Evolutionary conservation across 2,113 vertebrate species (phyloP), one percentile per base, ranked within the genome.

Genomic region (Festucalex cinctus): DNA sequence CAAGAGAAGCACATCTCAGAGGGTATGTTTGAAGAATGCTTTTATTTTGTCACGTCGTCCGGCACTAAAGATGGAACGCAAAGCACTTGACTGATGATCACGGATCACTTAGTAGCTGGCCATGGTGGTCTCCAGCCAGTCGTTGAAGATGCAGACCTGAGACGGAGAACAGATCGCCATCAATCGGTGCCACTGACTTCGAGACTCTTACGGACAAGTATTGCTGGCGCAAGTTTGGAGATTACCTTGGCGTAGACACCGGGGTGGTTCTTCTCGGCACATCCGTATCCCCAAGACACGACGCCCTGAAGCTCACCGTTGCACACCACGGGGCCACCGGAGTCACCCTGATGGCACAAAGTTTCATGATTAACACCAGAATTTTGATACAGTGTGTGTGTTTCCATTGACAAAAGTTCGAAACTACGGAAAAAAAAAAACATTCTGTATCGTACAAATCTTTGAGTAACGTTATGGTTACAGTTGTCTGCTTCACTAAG

Each of bases 261-360:
- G 7, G 93, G 93, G 14, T 74, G 35, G 16, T 81, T n/a, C 64
- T 7, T 76, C 85, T 84, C 75, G 66, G 91, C 92, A 62, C 92
- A 94, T 53, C 92, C 92, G 0, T 85, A 86, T 9, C 91, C 91
- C 92, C 92, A 94, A 76, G 92, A 94, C 51, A 95, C 90, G 0
- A 94, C 51, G 41, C 93, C 93, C 77, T 94, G 93, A 54, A 94
- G 90, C 71, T 84, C 0, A 43, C 79, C 77, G 0, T 88, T 89
- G 80, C 93, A 94, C 56, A 91, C 92, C 26, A 94, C 90, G 0
- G 94, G 93, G 3, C 93, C 93, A 36, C 94, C 94, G 46, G 93
- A 93, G 85, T 94, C 93, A 81, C 90, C 91, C 94, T 94, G 81
- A 46, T n/a, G 62, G 49, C 5, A 69, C 62, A 48, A 43, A 63